phyloP scores from a whole-genome alignment of 2,797 vertebrate genomes.

The Craterocephalus amniculus region DNA sequence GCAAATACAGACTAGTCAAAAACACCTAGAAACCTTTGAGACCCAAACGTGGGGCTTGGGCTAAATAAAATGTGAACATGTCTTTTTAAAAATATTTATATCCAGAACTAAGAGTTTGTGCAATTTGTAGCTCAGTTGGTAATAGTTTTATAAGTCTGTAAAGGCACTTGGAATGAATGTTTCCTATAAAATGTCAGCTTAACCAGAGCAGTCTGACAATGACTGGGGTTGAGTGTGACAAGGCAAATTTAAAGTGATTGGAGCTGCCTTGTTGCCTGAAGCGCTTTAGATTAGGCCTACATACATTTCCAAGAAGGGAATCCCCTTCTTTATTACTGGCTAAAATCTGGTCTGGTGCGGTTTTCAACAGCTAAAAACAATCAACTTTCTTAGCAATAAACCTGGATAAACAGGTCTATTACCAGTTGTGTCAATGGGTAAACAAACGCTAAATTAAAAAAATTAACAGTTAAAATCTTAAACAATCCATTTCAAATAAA shows the following conservation, averaged over 20 bases:
- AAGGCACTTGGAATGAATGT: neutral
- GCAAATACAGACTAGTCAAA: constrained; percentile 38
- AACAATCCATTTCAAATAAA: constrained; percentile 61
- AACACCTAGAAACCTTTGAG: constrained; percentile 29
- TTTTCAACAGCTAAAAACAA: constrained; percentile 40
- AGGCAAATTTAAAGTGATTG: constrained; percentile 56
- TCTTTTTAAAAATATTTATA: no score
- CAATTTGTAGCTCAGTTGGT: neutral
- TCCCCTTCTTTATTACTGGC: constrained; percentile 40
- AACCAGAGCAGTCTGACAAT: constrained; percentile 42
- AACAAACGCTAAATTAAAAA: constrained; percentile 41
- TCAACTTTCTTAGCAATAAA: constrained; percentile 30
- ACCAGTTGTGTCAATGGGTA: constrained; percentile 26
- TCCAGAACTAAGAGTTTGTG: no score
- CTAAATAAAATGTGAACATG: constrained; percentile 43
- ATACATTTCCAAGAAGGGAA: constrained; percentile 63
- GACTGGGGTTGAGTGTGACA: constrained; percentile 37
- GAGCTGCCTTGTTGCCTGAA: constrained; percentile 51
- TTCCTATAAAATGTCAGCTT: neutral
- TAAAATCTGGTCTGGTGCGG: constrained; percentile 38
- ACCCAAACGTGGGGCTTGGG: constrained; percentile 23
- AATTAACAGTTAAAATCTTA: constrained; percentile 46
- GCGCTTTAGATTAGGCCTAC: constrained; percentile 57
- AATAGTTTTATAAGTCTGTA: neutral
- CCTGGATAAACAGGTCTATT: constrained; percentile 29